phyloP scores from a whole-genome alignment of 23 tunicate species.

The Halocynthia roretzi region DNA sequence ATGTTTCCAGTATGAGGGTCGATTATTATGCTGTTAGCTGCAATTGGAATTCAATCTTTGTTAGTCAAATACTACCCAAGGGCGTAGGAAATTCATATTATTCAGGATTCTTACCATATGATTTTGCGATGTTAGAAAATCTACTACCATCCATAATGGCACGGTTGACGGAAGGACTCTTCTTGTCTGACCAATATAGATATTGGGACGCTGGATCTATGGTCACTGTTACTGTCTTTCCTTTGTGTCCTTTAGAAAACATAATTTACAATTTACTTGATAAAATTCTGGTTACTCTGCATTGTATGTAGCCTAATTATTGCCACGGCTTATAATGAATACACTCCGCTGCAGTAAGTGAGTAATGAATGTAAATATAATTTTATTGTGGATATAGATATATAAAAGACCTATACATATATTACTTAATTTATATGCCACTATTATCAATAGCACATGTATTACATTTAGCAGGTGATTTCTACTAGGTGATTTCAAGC shows the following conservation, averaged over 20 bases:
- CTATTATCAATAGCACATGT: too few species aligned
- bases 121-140: slow-evolving; percentile 3
- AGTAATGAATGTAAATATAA: too few species aligned
- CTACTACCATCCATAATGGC: slow-evolving; percentile 30
- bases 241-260: not conserved
- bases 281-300: not conserved
- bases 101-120: slow-evolving; percentile 6
- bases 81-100: too few species aligned
- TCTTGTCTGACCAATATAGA: slow-evolving; percentile 43
- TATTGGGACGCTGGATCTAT: slow-evolving; percentile 8
- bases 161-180: slow-evolving; percentile 18
- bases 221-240: slow-evolving; percentile 24
- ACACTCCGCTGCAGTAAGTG: too few species aligned
- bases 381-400: too few species aligned
- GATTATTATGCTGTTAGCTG: slow-evolving; percentile 60
- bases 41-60: not conserved
- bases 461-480: not conserved
- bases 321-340: too few species aligned
- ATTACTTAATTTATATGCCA: too few species aligned
- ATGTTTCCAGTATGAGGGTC: slow-evolving; percentile 61
- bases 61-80: not conserved
- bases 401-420: too few species aligned
- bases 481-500: not conserved
- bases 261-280: not conserved
- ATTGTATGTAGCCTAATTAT: too few species aligned